phyloP scores from a whole-genome alignment of 2,113 vertebrate species.

The Nibea albiflora region DNA sequence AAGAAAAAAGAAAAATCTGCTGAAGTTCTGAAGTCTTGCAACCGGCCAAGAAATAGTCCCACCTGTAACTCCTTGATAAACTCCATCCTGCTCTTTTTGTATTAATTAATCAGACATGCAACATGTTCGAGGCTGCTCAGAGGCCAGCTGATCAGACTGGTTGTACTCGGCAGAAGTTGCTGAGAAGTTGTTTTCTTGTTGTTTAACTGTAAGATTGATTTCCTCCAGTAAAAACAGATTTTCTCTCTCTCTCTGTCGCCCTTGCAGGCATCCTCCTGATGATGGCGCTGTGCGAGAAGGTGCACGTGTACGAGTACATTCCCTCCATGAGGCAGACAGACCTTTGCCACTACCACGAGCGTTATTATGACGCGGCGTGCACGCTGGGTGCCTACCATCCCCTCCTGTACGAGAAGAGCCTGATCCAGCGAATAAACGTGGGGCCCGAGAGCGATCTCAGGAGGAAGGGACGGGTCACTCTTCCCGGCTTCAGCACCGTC shows the following conservation, averaged over 20 bases:
- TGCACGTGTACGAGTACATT: slow-evolving; percentile 97
- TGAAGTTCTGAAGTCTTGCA: no score
- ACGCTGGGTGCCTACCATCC: slow-evolving; percentile 98
- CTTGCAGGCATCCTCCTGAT: slow-evolving; percentile 94
- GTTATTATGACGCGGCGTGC: slow-evolving; percentile 94
- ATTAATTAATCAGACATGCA: no score
- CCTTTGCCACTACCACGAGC: slow-evolving; percentile 97
- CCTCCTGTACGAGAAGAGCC: slow-evolving; percentile 94
- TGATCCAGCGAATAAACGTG: slow-evolving; percentile 92
- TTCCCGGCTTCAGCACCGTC: slow-evolving; percentile 91
- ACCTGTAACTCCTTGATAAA: no score
- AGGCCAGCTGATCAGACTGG: no score
- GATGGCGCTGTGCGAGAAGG: slow-evolving; percentile 95
- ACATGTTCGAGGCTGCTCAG: no score
- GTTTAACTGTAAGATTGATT: no score
- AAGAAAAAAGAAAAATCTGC: no score
- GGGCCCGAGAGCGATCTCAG: slow-evolving; percentile 89
- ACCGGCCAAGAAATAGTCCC: no score
- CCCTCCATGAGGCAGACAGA: slow-evolving; percentile 95
- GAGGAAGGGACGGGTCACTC: slow-evolving; percentile 90
- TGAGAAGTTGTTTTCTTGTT: no score
- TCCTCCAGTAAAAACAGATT: background rate
- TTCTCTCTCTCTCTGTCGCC: background rate
- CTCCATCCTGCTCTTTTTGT: no score
- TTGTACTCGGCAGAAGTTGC: no score